A percentile compares a stretch with the other conserved stretches of the same genome.
phyloP scores from a whole-genome alignment of 2,888 invertebrate genomes.

The Drosophila fungiperda region DNA sequence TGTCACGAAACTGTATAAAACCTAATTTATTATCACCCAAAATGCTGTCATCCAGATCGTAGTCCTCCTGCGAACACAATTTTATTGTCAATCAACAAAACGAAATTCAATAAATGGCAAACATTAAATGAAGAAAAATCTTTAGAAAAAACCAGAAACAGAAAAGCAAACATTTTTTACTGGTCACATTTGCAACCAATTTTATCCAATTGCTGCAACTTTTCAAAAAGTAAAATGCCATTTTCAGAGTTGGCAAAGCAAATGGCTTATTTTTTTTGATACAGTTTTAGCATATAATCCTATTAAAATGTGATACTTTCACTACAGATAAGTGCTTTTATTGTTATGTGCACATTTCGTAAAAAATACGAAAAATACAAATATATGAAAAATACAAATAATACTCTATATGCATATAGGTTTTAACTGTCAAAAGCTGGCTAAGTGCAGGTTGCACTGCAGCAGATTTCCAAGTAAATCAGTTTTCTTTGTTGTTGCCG shows the following conservation, averaged over 20 bases:
- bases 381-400: neutral
- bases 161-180: neutral
- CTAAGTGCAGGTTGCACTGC: slow-evolving; percentile 36
- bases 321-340: neutral
- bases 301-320: neutral
- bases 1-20: slow-evolving; percentile 85
- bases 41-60: slow-evolving; percentile 84
- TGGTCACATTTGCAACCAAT: neutral
- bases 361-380: neutral
- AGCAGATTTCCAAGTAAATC: slow-evolving; percentile 53
- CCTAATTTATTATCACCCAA: slow-evolving; percentile 85
- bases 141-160: neutral
- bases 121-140: neutral
- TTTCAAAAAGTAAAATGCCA: neutral
- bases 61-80: slow-evolving; percentile 82
- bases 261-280: neutral
- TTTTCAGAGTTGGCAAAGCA: neutral
- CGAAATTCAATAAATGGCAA: slow-evolving; percentile 39
- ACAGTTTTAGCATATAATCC: neutral
- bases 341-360: neutral
- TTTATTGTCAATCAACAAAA: slow-evolving; percentile 32
- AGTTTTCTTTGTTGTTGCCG: slow-evolving; percentile 39
- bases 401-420: slow-evolving; percentile 2
- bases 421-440: slow-evolving; percentile 18
- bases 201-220: neutral